Evolutionary conservation across 2,113 vertebrate species (phyloP), one percentile per base, ranked within the genome.

Genomic region (Albula goreensis): DNA sequence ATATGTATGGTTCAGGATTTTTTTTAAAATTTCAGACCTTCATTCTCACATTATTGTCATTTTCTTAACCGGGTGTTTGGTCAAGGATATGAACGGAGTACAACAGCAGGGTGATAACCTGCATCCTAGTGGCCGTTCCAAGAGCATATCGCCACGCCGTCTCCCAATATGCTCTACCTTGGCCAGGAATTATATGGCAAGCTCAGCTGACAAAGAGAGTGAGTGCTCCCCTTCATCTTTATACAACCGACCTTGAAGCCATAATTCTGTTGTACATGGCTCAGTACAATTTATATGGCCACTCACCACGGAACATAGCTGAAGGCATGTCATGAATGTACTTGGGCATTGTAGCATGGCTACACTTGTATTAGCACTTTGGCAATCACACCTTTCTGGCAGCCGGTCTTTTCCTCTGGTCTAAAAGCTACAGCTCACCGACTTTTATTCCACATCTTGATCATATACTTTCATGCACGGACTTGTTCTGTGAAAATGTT

Each of bases 111-210:
- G 31, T 41, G 31, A 41, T 41, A 41, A 41, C 31, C 31, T 41
- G 31, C 31, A 41, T 41, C 31, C 31, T 41, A 41, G 31, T 41
- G 31, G 31, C 31, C 31, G 31, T 41, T 41, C 31, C 31, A 41
- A 41, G 31, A 41, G 31, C 31, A 41, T 41, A 41, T 41, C 31
- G 31, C 31, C 31, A 41, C 31, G 31, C 31, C 31, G 31, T 41
- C 31, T 41, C 31, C 31, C 31, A 41, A 41, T 41, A 41, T 41
- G 12, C n/a, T 4, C 48, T 51, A 31, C 12, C 48, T 88, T 88
- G 89, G 86, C 88, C 89, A 88, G 88, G 82, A 49, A 86, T 70
- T 8, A 9, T 56, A 56, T 56, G 12, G 53, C 53, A 56, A 56
- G 53, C 53, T 56, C 12, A 56, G 53, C 53, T 56, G 53, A 56